Evolutionary conservation across 2,888 invertebrate species (phyloP).

Genomic region (Latrodectus hesperus): DNA sequence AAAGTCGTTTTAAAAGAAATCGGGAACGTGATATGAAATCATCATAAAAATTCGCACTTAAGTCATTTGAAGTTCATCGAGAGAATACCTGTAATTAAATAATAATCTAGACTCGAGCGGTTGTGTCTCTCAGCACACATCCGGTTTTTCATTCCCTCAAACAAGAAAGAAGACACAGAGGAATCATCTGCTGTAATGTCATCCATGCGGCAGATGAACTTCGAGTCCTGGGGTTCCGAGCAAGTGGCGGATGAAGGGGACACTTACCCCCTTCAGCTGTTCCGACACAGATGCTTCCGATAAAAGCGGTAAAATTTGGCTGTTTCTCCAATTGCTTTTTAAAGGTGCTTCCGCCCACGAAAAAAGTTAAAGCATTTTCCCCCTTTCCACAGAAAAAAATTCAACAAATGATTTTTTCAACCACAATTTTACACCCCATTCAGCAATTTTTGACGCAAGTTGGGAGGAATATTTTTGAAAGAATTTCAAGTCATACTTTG

Average conservation of each 20-base stretch:
- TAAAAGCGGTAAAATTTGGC: conserved; percentile 46
- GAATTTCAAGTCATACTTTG: too few relatives aligned
- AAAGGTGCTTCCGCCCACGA: conserved; percentile 21
- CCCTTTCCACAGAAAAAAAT: neutral
- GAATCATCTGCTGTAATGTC: conserved; percentile 30
- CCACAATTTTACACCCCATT: too few relatives aligned
- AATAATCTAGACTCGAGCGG: conserved; percentile 19
- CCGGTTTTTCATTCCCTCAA: conserved; percentile 17
- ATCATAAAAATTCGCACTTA: too few relatives aligned
- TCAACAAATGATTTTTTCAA: too few relatives aligned
- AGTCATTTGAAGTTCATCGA: too few relatives aligned
- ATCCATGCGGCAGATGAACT: conserved; percentile 8
- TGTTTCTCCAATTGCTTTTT: conserved; percentile 35
- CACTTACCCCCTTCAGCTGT: conserved; percentile 55
- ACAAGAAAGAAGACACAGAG: conserved; percentile 8
- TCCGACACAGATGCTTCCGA: conserved; percentile 52
- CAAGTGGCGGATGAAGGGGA: conserved; percentile 38
- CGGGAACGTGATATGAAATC: too few relatives aligned
- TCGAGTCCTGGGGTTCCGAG: conserved; percentile 12
- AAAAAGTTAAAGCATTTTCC: conserved; percentile 10
- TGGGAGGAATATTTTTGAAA: too few relatives aligned
- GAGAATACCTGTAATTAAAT: too few relatives aligned
- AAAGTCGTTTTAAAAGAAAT: too few relatives aligned
- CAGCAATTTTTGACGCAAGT: too few relatives aligned
- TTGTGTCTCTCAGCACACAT: conserved; percentile 6